phyloP scores from a whole-genome alignment of 2,888 invertebrate species.

The Protophormia terraenovae region DNA sequence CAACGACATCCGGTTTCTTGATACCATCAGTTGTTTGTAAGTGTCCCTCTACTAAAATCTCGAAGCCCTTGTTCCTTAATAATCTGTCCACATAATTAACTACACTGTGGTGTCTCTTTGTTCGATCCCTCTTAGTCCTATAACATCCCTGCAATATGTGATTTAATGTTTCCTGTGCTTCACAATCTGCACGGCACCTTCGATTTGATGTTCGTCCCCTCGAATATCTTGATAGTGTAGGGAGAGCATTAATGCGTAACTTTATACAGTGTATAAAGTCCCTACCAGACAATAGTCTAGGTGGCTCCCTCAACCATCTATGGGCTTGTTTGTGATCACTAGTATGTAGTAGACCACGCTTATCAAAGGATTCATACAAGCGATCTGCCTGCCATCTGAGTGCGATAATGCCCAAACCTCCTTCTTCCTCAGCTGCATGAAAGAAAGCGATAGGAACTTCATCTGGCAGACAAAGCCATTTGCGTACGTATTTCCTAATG shows the following conservation, averaged over 20 bases:
- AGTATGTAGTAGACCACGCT: not conserved
- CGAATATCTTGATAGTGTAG: not conserved
- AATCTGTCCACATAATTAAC: too few species aligned
- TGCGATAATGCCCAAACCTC: not conserved
- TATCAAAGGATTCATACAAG: not conserved
- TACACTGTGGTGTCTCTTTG: too few species aligned
- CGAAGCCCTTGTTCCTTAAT: not conserved
- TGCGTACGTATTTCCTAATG: not conserved
- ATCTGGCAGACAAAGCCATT: not conserved
- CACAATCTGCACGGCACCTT: not conserved
- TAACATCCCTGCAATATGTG: too few species aligned
- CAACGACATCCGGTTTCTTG: not conserved
- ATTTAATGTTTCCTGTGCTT: not conserved
- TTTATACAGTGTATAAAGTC: not conserved
- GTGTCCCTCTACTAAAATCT: not conserved
- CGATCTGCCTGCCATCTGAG: not conserved
- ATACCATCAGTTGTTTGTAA: not conserved
- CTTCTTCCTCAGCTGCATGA: not conserved
- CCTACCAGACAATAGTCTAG: not conserved
- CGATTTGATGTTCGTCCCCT: too few species aligned
- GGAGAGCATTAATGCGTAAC: not conserved
- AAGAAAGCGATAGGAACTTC: not conserved
- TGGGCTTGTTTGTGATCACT: not conserved
- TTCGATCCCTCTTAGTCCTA: too few species aligned
- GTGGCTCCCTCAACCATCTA: not conserved